Percentiles rank a stretch among this genome's conserved stretches.
phyloP scores from a whole-genome alignment of 2,888 invertebrate genomes.

The Dione juno region DNA sequence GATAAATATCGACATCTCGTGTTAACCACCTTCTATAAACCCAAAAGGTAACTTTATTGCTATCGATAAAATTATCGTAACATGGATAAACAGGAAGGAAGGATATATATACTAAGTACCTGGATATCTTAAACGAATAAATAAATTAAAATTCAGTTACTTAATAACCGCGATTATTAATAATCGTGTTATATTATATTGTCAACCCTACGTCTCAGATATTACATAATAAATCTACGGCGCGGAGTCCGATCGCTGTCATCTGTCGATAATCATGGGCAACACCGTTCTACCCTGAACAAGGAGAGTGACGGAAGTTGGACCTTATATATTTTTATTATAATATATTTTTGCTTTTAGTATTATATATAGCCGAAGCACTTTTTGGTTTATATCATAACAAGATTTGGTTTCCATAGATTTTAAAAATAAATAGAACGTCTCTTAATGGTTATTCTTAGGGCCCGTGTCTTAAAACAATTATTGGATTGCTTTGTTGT shows the following conservation, averaged over 20 bases:
- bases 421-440: too few relatives aligned
- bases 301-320: neutral
- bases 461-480: too few relatives aligned
- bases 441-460: too few relatives aligned
- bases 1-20: constrained; percentile 1
- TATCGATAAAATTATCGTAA: constrained; percentile 52
- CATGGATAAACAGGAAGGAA: constrained; percentile 52
- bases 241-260: constrained; percentile 62
- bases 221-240: constrained; percentile 72
- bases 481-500: too few relatives aligned
- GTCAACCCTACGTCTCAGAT: constrained; percentile 52
- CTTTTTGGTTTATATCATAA: too few relatives aligned
- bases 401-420: too few relatives aligned
- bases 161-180: constrained; percentile 43
- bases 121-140: too few relatives aligned
- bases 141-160: too few relatives aligned
- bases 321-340: too few relatives aligned
- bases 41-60: constrained; percentile 43
- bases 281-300: constrained; percentile 55
- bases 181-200: constrained; percentile 36
- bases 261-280: constrained; percentile 72
- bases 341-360: too few relatives aligned
- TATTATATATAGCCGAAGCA: too few relatives aligned
- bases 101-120: neutral
- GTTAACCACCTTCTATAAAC: constrained; percentile 3